Percentiles rank a stretch among this genome's conserved stretches.
These are phyloP conservation scores for Erythrolamprus reginae DNA, from an alignment of 2,113 vertebrate genomes.

Conservation along the genomic window DNA sequence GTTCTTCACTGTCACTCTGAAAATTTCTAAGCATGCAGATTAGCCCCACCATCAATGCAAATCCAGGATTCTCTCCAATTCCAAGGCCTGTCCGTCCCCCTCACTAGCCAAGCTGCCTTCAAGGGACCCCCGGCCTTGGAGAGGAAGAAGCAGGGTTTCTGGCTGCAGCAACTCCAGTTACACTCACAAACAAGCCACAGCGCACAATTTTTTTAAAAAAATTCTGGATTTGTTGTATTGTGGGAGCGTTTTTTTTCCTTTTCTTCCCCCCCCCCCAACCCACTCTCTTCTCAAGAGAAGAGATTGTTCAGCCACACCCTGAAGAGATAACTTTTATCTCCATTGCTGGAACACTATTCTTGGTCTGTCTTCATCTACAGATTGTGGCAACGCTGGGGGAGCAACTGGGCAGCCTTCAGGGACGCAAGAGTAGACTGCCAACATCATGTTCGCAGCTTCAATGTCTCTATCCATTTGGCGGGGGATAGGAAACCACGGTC, in stretches of 20 bases:
- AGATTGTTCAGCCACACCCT: slow-evolving; percentile 3
- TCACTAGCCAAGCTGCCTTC: neutral
- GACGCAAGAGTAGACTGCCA: neutral
- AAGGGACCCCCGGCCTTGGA: neutral
- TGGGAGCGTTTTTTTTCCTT: neutral
- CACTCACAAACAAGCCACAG: neutral
- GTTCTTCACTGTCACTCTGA: slow-evolving; percentile 10
- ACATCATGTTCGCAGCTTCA: neutral
- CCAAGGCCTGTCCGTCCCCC: neutral
- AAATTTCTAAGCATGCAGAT: slow-evolving; percentile 16
- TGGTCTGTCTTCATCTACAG: slow-evolving; percentile 4
- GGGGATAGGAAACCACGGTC: neutral
- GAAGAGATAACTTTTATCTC: neutral
- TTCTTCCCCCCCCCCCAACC: too few relatives aligned
- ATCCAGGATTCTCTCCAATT: neutral
- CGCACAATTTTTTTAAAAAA: neutral
- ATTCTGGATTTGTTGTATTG: neutral
- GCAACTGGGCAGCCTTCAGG: neutral
- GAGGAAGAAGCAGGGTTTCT: neutral
- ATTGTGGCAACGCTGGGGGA: slow-evolving; percentile 7
- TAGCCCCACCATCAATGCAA: neutral
- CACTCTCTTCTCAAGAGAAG: neutral
- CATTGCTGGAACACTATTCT: neutral
- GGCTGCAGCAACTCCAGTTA: neutral
- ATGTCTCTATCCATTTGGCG: slow-evolving; percentile 10